Conservation (phyloP, 2,113 vertebrate genomes). For the Gymnarchus niloticus region DNA sequence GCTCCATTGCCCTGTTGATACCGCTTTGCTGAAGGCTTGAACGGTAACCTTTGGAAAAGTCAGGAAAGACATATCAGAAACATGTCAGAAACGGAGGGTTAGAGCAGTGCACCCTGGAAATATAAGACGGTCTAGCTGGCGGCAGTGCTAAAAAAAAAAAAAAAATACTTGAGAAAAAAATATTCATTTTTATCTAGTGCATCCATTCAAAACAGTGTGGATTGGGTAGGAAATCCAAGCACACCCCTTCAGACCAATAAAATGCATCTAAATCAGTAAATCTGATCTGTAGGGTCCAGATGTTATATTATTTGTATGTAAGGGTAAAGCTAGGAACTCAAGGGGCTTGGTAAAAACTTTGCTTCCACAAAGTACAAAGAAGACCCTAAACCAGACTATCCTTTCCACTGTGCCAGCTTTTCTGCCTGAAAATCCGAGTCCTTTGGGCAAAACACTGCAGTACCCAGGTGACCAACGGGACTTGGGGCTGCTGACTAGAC, state of each 20-base stretch:
- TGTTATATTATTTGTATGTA: neutral
- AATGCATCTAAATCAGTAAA: neutral
- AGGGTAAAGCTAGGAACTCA: neutral
- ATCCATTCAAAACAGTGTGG: neutral
- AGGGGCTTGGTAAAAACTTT: neutral
- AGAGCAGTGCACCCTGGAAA: neutral
- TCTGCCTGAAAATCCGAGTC: neutral
- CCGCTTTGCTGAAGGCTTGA: constrained; percentile 11
- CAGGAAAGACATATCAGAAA: constrained; percentile 5
- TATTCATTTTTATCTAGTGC: neutral
- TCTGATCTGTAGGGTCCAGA: neutral
- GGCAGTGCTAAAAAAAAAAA: neutral
- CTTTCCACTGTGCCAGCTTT: neutral
- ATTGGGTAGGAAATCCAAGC: neutral
- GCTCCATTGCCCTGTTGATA: neutral
- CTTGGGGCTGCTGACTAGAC: neutral
- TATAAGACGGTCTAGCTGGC: neutral
- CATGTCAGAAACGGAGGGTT: neutral
- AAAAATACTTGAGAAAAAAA: neutral
- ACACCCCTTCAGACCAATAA: neutral
- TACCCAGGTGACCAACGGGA: neutral
- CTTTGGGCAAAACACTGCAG: neutral
- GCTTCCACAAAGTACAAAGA: neutral
- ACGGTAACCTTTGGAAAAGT: constrained; percentile 15
- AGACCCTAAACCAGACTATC: neutral